These are phyloP conservation scores for Bujurquina vittata DNA, from an alignment of 2,113 vertebrate species.

Conservation along the genomic window DNA sequence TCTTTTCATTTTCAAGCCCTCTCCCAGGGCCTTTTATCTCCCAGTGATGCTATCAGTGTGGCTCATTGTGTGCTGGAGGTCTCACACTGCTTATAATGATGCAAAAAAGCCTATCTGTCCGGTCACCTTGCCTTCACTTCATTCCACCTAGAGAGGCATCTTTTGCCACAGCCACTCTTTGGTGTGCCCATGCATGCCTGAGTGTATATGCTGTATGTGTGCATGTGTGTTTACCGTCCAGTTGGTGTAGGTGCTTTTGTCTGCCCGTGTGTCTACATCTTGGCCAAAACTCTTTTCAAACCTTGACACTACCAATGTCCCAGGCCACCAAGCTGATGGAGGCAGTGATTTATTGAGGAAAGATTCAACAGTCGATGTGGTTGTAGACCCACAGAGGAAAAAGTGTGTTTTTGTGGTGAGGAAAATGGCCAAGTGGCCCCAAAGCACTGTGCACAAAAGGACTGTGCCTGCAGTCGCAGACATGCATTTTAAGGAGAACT, in stretches of 20 bases:
- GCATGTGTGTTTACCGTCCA: not conserved
- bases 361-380: conserved; percentile 44
- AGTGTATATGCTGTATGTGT: not conserved
- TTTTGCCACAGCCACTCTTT: conserved; percentile 57
- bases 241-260: conserved; percentile 17
- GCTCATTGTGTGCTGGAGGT: conserved; percentile 65
- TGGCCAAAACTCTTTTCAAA: conserved; percentile 33
- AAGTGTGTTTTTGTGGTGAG: conserved; percentile 52
- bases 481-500: conserved; percentile 55
- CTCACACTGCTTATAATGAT: conserved; percentile 53
- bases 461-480: conserved; percentile 30
- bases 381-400: conserved; percentile 33
- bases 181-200: conserved; percentile 35
- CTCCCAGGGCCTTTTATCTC: conserved; percentile 40
- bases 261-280: conserved; percentile 29
- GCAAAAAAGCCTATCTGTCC: conserved; percentile 57
- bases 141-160: conserved; percentile 53
- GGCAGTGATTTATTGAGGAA: conserved; percentile 70
- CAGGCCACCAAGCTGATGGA: conserved; percentile 15
- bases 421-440: conserved; percentile 41
- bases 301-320: conserved; percentile 38
- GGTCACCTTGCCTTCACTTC: conserved; percentile 42
- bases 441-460: conserved; percentile 40
- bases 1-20: conserved; percentile 36
- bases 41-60: conserved; percentile 65